Conservation (phyloP, 2,113 vertebrate species). For the Mirounga angustirostris region DNA sequence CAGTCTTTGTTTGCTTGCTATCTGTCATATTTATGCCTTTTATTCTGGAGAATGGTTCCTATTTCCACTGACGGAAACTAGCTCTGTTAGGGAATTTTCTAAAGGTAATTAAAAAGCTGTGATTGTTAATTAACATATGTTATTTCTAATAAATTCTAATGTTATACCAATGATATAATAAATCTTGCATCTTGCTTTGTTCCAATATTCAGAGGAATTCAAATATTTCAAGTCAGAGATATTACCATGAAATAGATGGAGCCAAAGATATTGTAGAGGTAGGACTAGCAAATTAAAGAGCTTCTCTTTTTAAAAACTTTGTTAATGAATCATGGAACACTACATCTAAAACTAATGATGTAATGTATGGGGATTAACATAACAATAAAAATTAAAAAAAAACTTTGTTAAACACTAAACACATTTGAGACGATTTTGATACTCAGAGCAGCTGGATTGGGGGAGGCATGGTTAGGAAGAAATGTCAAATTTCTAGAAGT, state of each 20-base stretch:
- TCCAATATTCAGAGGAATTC: conserved; percentile 56
- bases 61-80: not conserved
- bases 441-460: not conserved
- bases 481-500: not conserved
- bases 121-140: not conserved
- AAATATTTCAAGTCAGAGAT: conserved; percentile 63
- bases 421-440: conserved; percentile 35
- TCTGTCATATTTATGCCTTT: not conserved
- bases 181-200: conserved; percentile 47
- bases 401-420: conserved; percentile 25
- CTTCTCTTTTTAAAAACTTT: conserved; percentile 30
- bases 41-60: conserved; percentile 28
- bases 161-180: not conserved
- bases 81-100: conserved; percentile 50
- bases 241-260: not conserved
- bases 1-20: not conserved
- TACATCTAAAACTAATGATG: too few species aligned
- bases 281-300: not conserved
- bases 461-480: not conserved
- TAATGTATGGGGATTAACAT: too few species aligned
- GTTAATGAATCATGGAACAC: not conserved
- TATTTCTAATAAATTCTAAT: conserved; percentile 13
- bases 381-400: not conserved
- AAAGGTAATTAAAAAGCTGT: not conserved
- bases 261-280: not conserved